Conservation (phyloP, 2,797 vertebrate genomes). For the Ispidina lecontei region DNA sequence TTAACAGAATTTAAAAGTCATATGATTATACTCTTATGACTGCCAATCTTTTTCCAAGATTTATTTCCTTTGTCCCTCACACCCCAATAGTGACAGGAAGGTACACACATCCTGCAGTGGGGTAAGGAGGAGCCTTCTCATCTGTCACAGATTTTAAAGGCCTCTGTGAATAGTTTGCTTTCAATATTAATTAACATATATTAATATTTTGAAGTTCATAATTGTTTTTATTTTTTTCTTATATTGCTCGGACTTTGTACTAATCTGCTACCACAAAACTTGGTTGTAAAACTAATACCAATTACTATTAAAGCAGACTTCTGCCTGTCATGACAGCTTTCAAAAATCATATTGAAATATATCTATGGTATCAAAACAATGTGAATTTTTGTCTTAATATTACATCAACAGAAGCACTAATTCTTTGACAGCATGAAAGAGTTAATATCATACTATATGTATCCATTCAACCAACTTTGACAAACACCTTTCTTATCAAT, state of each 20-base stretch:
- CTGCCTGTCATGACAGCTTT: not conserved
- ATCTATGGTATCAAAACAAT: not conserved
- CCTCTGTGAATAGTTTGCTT: not conserved
- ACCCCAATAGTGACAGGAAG: not conserved
- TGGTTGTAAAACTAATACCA: not conserved
- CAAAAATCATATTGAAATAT: not conserved
- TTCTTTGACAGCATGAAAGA: not conserved
- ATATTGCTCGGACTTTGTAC: not conserved
- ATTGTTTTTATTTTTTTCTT: not conserved
- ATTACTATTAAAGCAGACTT: not conserved
- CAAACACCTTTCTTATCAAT: not conserved
- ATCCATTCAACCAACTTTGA: not conserved
- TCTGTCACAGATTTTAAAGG: not conserved
- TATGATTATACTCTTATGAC: not conserved
- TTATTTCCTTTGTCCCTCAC: not conserved
- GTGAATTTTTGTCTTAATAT: not conserved
- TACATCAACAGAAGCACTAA: not conserved
- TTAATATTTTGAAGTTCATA: not conserved
- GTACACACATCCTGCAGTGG: accelerated
- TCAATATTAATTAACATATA: not conserved
- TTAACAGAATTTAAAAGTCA: not conserved
- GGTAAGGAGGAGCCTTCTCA: not conserved
- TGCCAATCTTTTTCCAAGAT: not conserved
- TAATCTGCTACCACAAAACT: not conserved
- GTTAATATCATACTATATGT: not conserved